phyloP scores from a whole-genome alignment of 2,888 invertebrate genomes.

The Lasioglossum vierecki region DNA sequence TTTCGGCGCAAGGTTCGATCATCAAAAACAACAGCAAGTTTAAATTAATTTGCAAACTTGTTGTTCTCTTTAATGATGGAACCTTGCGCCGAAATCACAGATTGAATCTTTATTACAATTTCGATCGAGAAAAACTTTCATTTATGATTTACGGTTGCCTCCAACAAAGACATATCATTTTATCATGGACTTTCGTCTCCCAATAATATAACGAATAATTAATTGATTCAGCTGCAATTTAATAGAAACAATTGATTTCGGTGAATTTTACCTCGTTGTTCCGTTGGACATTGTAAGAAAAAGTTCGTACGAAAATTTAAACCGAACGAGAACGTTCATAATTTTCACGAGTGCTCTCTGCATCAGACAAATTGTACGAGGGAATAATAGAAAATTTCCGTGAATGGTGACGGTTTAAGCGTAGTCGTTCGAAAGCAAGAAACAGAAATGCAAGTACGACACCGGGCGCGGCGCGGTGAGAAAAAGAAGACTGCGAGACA shows the following conservation, averaged over 20 bases:
- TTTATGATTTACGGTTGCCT: no score
- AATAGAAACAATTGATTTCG: background rate
- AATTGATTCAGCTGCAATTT: no score
- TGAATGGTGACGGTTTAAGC: constrained; percentile 28
- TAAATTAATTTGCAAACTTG: no score
- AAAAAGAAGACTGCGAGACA: constrained; percentile 15
- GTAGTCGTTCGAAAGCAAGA: constrained; percentile 23
- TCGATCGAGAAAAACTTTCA: no score
- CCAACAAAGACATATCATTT: no score
- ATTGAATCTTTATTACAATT: no score
- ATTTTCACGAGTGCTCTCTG: background rate
- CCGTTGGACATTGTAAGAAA: background rate
- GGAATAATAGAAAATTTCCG: constrained; percentile 29
- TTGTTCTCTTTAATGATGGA: no score
- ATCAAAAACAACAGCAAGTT: no score
- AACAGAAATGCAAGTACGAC: constrained; percentile 18
- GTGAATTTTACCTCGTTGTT: background rate
- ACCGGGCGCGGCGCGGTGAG: background rate
- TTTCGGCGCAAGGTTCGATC: no score
- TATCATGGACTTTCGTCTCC: background rate
- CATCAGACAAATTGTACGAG: background rate
- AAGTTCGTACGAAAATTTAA: background rate
- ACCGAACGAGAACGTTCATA: background rate
- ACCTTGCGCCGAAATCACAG: no score
- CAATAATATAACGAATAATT: background rate